Base-by-base conservation (phyloP, 2,797 vertebrate species). In the Sardinella longiceps region DNA sequence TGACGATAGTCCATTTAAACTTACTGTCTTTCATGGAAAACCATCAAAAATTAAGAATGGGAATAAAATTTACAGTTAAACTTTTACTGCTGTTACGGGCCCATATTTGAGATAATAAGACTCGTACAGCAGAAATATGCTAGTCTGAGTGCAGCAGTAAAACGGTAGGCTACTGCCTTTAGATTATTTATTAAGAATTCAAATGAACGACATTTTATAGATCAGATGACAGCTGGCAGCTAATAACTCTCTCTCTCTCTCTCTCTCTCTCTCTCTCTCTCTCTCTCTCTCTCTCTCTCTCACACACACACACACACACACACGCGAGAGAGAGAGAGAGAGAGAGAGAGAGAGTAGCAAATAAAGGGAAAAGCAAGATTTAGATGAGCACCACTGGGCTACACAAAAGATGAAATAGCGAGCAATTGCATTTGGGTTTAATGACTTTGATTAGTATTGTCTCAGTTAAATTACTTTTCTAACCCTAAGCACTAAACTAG, bases 401-500 rank as follows among this genome's bases (percentile, higher is more conserved):
- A 77, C 82, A 88, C 89, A 86, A 90, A 87, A 91, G 50, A 90
- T 91, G 89, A 91, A 85, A 88, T 83, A 81, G 70, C 70, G 37
- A 77, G 70, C 70, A 39, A 77, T 23, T 77, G 70, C 70, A 87
- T 86, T 92, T 92, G 92, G 91, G 88, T 93, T 91, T 90, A 89
- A 92, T 91, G 91, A 90, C 91, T 94, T 93, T 93, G 93, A 94
- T 94, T 93, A 89, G 93, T 91, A 93, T 90, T 91, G 90, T 93
- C 92, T 94, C 93, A 92, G 91, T 94, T 93, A 93, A 94, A 94
- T 95, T 92, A 93, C 92, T 94, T 94, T 93, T 93, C 88, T 92
- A 92, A 93, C 93, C 93, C 91, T 91, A 89, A 93, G 92, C 90
- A 91, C 92, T 91, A 90, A 91, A 91, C 89, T 91, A 93, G 92